phyloP scores from a whole-genome alignment of 2,888 invertebrate genomes.

The Tetropium fuscum region DNA sequence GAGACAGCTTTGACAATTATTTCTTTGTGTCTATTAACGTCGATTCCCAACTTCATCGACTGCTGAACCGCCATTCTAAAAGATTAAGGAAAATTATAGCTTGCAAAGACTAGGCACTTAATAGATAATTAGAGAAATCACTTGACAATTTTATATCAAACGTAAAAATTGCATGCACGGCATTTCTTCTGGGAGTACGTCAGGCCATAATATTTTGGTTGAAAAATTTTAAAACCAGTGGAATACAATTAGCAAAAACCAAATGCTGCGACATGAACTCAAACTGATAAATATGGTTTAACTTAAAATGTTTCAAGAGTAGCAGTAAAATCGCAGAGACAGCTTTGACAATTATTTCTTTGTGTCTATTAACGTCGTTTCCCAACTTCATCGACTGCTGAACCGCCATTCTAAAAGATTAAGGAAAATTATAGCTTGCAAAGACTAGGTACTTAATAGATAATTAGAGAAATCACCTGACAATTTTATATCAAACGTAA shows the following conservation, averaged over 20 bases:
- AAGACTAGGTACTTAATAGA: too few relatives aligned
- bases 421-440: too few relatives aligned
- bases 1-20: constrained; percentile 98
- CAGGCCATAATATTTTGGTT: constrained; percentile 97
- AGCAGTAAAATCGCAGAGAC: constrained; percentile 91
- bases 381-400: constrained; percentile 95
- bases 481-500: too few relatives aligned
- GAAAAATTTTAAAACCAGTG: constrained; percentile 96
- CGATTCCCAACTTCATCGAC: constrained; percentile 95
- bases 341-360: constrained; percentile 99
- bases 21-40: constrained; percentile 98
- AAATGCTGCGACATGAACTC: constrained; percentile 99
- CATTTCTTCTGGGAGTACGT: too few relatives aligned
- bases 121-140: too few relatives aligned
- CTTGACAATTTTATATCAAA: too few relatives aligned
- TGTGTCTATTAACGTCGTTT: constrained; percentile 97
- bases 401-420: constrained; percentile 82
- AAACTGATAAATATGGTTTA: constrained; percentile 98
- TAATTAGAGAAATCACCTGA: too few relatives aligned
- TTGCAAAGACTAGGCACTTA: background rate
- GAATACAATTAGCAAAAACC: constrained; percentile 99
- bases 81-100: constrained; percentile 30
- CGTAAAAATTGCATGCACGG: constrained; percentile 73
- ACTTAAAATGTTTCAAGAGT: constrained; percentile 95
- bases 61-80: constrained; percentile 89